Percentiles rank a stretch among this genome's conserved stretches.
phyloP scores from a whole-genome alignment of 2,888 invertebrate genomes.

The Spilosoma lubricipeda region DNA sequence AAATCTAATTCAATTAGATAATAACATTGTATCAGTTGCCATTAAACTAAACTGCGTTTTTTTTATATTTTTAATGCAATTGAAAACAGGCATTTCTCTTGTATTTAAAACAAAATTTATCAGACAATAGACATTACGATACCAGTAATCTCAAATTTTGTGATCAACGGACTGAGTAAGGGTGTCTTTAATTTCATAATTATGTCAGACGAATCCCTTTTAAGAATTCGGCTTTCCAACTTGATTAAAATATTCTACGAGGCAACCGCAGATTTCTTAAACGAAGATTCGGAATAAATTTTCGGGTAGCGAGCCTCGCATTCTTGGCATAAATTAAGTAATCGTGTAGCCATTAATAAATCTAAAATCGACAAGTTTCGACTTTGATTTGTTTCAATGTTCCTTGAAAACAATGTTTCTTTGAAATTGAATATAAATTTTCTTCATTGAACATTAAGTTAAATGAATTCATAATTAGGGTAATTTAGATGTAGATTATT shows the following conservation, averaged over 20 bases:
- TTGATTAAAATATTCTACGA: constrained; percentile 78
- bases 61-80: no score
- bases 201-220: constrained; percentile 56
- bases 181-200: constrained; percentile 69
- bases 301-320: constrained; percentile 27
- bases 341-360: constrained; percentile 48
- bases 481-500: no score
- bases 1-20: no score
- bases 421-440: background rate
- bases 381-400: constrained; percentile 28
- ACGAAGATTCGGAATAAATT: constrained; percentile 52
- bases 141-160: constrained; percentile 33
- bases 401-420: background rate
- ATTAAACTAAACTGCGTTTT: no score
- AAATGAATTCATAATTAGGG: background rate
- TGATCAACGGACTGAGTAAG: constrained; percentile 53
- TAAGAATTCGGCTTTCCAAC: constrained; percentile 63
- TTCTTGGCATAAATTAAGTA: constrained; percentile 46
- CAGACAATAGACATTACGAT: constrained; percentile 27
- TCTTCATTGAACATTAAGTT: background rate
- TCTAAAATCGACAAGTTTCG: constrained; percentile 40
- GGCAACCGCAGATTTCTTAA: constrained; percentile 60
- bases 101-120: constrained; percentile 1
- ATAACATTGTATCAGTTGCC: no score
- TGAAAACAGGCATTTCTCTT: no score